Evolutionary conservation across 1,140 invertebrate species (phyloP).

Genomic region (Heliconius eleuchia): DNA sequence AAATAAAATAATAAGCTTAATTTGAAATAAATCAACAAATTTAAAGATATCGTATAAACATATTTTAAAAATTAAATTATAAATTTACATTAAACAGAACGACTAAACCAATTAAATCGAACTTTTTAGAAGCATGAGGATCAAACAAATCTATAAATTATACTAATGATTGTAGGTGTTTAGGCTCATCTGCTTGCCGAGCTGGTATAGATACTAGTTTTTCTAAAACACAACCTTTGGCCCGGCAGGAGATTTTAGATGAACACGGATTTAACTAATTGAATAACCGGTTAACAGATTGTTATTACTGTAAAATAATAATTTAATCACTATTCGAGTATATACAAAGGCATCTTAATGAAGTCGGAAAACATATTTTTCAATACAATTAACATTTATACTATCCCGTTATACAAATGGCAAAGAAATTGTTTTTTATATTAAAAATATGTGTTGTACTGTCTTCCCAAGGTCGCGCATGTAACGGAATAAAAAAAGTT

Average conservation of each 20-base stretch:
- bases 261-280: background rate
- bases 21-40: background rate
- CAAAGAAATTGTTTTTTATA: background rate
- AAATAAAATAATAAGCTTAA: background rate
- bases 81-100: background rate
- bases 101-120: background rate
- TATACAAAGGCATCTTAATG: background rate
- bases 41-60: background rate
- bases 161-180: background rate
- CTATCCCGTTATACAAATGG: background rate
- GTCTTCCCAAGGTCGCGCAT: background rate
- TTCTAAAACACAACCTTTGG: background rate
- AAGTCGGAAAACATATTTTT: background rate
- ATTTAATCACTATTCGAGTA: background rate
- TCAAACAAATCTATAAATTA: slow-evolving; percentile 2
- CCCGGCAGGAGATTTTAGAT: background rate
- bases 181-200: background rate
- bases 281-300: background rate
- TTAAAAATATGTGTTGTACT: background rate
- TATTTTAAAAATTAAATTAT: background rate
- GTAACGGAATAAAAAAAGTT: background rate
- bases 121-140: background rate
- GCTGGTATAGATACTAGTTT: background rate
- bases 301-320: background rate
- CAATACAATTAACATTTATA: background rate